These are phyloP conservation scores for Arremon aurantiirostris DNA, from an alignment of 2,797 vertebrate genomes.

Conservation along the genomic window DNA sequence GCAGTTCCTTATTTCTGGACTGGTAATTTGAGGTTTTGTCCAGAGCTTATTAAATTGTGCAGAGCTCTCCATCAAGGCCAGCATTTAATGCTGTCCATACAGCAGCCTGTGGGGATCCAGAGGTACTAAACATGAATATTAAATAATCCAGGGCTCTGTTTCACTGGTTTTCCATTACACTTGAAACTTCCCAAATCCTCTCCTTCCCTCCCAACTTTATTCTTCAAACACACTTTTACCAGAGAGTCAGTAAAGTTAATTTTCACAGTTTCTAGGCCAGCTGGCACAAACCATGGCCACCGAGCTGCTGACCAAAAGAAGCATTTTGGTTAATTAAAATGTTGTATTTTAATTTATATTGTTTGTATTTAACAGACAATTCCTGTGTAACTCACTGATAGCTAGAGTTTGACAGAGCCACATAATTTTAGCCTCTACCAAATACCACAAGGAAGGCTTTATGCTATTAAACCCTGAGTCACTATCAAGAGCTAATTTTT, in stretches of 20 bases:
- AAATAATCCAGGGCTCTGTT: neutral
- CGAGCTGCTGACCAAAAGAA: neutral
- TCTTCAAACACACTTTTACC: neutral
- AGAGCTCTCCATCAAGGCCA: neutral
- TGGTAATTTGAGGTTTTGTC: neutral
- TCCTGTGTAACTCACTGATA: neutral
- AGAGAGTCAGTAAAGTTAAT: neutral
- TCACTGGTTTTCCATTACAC: neutral
- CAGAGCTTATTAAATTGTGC: slow-evolving; percentile 31
- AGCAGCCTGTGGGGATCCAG: neutral
- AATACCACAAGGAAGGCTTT: neutral
- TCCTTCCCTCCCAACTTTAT: neutral
- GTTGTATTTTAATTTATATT: no score
- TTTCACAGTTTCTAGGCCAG: neutral
- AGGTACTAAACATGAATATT: slow-evolving; percentile 24
- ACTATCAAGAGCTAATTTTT: neutral
- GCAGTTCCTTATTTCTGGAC: slow-evolving; percentile 9
- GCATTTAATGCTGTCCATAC: neutral
- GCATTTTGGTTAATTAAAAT: neutral
- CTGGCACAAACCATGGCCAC: neutral
- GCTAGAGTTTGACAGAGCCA: neutral
- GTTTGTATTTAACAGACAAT: neutral
- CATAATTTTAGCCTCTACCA: neutral
- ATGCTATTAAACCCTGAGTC: neutral
- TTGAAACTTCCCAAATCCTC: neutral